phyloP scores from a whole-genome alignment of 2,888 invertebrate species.

The Halictus ligatus region DNA sequence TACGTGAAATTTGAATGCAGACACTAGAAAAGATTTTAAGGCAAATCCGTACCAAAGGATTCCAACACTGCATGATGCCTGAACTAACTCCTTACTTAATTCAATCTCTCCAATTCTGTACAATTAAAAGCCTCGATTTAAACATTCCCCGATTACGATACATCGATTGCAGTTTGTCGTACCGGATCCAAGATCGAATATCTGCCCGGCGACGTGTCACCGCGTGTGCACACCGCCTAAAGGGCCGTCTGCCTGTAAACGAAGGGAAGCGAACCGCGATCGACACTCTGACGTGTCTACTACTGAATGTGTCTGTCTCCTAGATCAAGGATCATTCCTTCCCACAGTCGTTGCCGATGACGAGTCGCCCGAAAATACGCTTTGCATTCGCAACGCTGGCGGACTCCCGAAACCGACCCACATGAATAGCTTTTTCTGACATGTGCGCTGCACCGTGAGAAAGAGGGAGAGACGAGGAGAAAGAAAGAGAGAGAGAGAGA shows the following conservation, averaged over 20 bases:
- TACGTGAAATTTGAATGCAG: not conserved
- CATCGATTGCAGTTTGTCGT: not conserved
- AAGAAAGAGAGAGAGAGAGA: not conserved
- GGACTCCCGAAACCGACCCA: constrained; percentile 3
- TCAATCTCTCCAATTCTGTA: too few relatives aligned
- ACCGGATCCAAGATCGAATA: not conserved
- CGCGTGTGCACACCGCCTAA: not conserved
- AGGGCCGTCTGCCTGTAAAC: not conserved
- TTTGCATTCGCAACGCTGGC: constrained; percentile 31
- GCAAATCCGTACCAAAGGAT: not conserved
- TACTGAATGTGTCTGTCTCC: not conserved
- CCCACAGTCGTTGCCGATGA: constrained; percentile 42
- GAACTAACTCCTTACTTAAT: too few relatives aligned
- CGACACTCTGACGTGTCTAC: not conserved
- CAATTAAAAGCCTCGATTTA: too few relatives aligned
- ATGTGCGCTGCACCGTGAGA: not conserved
- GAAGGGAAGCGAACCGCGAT: not conserved
- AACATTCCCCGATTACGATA: too few relatives aligned
- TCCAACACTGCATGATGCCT: not conserved
- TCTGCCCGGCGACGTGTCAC: not conserved
- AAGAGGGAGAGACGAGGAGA: not conserved
- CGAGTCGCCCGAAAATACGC: constrained; percentile 7
- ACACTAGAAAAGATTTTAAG: not conserved
- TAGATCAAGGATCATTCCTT: constrained; percentile 18
- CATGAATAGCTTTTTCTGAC: constrained; percentile 12